Base-by-base conservation (phyloP, 1,140 invertebrate species). In the Drosophila navojoa region DNA sequence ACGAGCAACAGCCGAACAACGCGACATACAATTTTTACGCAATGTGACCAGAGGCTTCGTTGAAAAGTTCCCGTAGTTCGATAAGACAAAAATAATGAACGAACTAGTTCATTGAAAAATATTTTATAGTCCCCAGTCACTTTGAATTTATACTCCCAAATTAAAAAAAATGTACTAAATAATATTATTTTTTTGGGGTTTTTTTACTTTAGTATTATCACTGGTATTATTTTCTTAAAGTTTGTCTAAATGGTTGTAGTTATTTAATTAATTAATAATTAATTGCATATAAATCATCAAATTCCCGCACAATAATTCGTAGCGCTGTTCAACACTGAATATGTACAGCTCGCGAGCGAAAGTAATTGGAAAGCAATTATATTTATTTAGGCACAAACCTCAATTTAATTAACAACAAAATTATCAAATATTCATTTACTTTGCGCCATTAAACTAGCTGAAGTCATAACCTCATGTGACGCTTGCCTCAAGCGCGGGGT, bases 401-500 rank as follows among this genome's bases (percentile, higher is more conserved):
- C 7, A 45, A 16, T 15, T 9, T 10, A 19, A 11, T 47, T 47
- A 47, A 10, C 1, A 16, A 42, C 4, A 19, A 68, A 38, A 38
- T 2, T 10, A 38, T 38, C 13, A 44, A 2, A 2, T 44, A 7
- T 38, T 71, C 22, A 73, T 55, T 42, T 68, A 9, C 35, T 15
- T 19, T 44, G 13, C 32, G 82, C 79, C 76, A 86, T 73, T n/a
- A 87, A 60, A 50, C 82, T 86, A n/a, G 71, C 76, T 13, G 68
- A 68, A 29, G 82, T 86, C 5, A 69, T 53, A 47, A 86, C 7
- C 3, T 54, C 66, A 2, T 22, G 16, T 0, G 0, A 16, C 47
- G 27, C 9, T 27, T 11, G 5, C 47, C 3, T 22, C 19, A 22
- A 15, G 3, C 38, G 22, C 11, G 82, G 73, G 11, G 44, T 68